Evolutionary conservation across 2,888 invertebrate genomes (phyloP), one percentile per base, ranked within the genome.

Genomic region (Acanthopleura granulata): DNA sequence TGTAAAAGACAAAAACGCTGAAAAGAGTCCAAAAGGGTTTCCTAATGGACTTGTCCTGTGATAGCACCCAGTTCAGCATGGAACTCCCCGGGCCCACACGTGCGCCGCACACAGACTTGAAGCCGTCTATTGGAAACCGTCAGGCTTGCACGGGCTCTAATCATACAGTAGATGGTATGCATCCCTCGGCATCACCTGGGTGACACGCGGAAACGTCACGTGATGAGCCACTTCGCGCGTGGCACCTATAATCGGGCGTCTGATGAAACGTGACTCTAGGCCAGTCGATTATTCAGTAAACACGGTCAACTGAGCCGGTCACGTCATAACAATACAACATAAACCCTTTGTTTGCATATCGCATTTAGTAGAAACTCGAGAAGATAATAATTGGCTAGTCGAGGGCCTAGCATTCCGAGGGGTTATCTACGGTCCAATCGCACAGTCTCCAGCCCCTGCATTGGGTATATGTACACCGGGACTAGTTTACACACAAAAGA

Each of bases 211-310:
- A 12, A 22, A 22, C 18, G 22, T 57, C 57, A 57, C 57, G 57
- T 57, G 57, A 57, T 57, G 57, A 57, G 12, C 22, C 1, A 57
- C n/a, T 57, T 57, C 18, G 57, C 57, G 57, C 22, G 57, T 57
- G 57, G n/a, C 22, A 18, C 3, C 3, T 57, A 22, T 18, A 22
- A 18, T 57, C n/a, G 57, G n/a, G n/a, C 12, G 6, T 57, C 18
- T 57, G 57, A 57, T 57, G 57, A 57, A 57, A 57, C 57, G 57
- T 57, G 57, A 57, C 57, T 57, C n/a, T 40, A 40, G 40, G 40
- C 40, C 40, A 40, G 40, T 9, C 40, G 1, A 57, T 57, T 57
- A 57, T 57, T 22, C 12, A n/a, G 22, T 57, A 57, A 57, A 57
- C 57, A 57, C 57, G 22, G 57, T 57, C 22, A n/a, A 57, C 57